Conservation (phyloP, 2,888 invertebrate species). For the Drosophila siamana region DNA sequence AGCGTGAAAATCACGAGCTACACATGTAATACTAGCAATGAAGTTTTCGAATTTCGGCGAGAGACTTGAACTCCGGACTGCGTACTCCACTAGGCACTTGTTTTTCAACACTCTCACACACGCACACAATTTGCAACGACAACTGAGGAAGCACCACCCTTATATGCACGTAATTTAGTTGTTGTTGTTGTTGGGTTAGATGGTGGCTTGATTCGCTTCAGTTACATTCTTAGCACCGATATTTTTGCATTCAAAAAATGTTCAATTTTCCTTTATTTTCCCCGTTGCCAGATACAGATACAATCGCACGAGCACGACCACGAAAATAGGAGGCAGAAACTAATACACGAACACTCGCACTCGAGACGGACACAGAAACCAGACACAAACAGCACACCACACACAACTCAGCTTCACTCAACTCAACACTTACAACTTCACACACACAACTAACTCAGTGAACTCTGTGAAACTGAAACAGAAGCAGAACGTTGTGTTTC, state of each 20-base stretch:
- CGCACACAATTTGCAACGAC: constrained; percentile 6
- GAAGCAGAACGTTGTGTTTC: constrained; percentile 38
- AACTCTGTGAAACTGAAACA: neutral
- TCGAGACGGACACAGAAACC: constrained; percentile 27
- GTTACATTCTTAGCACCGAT: constrained; percentile 3
- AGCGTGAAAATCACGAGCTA: constrained; percentile 50
- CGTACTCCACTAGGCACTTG: constrained; percentile 23
- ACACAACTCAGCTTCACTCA: constrained; percentile 12
- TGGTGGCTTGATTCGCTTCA: constrained; percentile 31
- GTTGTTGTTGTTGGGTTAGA: neutral
- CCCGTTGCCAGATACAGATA: constrained; percentile 22
- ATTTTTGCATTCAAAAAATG: constrained; percentile 12
- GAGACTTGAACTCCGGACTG: constrained; percentile 26
- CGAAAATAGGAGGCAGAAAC: constrained; percentile 9
- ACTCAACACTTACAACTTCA: constrained; percentile 30
- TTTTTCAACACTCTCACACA: constrained; percentile 4
- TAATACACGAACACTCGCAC: constrained; percentile 24
- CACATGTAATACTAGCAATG: constrained; percentile 17
- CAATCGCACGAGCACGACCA: constrained; percentile 13
- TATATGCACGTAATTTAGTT: constrained; percentile 6
- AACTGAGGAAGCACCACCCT: constrained; percentile 22
- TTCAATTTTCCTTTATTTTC: constrained; percentile 32
- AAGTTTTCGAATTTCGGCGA: constrained; percentile 16
- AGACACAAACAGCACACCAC: constrained; percentile 31
- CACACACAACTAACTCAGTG: constrained; percentile 9